These are phyloP conservation scores for Rattus norvegicus DNA, from an alignment of 2,113 vertebrate genomes.

Conservation along the genomic window DNA sequence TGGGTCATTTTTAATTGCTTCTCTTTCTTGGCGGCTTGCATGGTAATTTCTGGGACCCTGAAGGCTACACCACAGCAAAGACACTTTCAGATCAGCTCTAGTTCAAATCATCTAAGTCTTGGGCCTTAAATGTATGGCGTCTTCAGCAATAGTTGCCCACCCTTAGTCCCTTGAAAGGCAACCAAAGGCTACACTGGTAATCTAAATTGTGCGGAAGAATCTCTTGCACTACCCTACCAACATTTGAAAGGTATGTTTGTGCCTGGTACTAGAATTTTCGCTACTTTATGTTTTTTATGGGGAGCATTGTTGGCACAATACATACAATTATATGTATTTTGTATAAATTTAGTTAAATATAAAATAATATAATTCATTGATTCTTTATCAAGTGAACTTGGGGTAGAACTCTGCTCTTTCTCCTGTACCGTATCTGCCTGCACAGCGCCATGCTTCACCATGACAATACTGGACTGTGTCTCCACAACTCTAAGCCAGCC, in stretches of 20 bases:
- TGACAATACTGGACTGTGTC: background rate
- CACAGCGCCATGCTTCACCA: too few relatives aligned
- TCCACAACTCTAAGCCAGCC: background rate
- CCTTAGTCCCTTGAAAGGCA: background rate
- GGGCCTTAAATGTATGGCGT: too few relatives aligned
- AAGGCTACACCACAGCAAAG: background rate
- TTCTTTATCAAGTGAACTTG: background rate
- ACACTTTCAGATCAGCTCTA: background rate
- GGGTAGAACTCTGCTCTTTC: background rate
- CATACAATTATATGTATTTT: background rate
- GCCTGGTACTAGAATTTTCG: background rate
- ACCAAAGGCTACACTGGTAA: background rate
- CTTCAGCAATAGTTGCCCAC: background rate
- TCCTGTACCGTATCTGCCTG: background rate
- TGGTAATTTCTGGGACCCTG: background rate
- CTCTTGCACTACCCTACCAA: background rate
- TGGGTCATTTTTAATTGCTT: background rate
- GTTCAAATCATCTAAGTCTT: background rate
- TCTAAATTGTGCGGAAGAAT: background rate
- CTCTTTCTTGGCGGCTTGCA: background rate
- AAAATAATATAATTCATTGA: background rate
- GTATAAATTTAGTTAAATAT: background rate
- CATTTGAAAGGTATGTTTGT: background rate
- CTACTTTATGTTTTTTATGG: background rate
- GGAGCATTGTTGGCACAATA: background rate